Percentiles rank a stretch among this genome's conserved stretches.
These are phyloP conservation scores for Raja brachyura DNA, from an alignment of 2,113 vertebrate species.

Conservation along the genomic window DNA sequence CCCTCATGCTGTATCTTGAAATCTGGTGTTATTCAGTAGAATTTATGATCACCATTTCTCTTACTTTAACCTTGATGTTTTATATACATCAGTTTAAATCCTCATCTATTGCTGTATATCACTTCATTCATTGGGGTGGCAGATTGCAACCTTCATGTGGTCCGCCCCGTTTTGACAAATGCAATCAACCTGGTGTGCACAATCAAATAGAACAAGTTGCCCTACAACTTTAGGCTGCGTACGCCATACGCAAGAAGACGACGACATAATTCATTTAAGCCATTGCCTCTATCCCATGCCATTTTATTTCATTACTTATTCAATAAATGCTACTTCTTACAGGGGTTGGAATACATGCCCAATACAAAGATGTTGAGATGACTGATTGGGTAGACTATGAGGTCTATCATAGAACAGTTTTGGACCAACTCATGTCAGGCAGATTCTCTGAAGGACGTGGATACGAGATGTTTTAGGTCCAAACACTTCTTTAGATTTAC, in stretches of 20 bases:
- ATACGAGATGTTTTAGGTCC: too few species aligned
- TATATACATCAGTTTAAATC: background rate
- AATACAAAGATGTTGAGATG: background rate
- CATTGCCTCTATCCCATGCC: background rate
- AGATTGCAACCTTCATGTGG: too few species aligned
- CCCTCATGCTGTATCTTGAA: background rate
- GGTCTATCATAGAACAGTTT: too few species aligned
- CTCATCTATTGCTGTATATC: background rate
- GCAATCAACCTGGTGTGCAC: too few species aligned
- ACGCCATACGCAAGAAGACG: too few species aligned
- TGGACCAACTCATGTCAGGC: too few species aligned
- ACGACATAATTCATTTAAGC: background rate
- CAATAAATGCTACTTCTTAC: background rate
- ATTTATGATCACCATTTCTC: background rate
- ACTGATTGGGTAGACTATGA: background rate
- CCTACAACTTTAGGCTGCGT: too few species aligned
- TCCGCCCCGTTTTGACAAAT: too few species aligned
- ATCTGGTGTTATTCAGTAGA: background rate
- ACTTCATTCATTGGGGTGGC: background rate
- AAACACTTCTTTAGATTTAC: too few species aligned
- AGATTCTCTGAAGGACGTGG: too few species aligned
- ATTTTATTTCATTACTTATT: background rate
- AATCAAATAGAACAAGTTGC: too few species aligned
- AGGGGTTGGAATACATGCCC: background rate
- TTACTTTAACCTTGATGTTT: background rate